Base-by-base conservation (phyloP, 1,140 invertebrate species). In the Drosophila tropicalis region DNA sequence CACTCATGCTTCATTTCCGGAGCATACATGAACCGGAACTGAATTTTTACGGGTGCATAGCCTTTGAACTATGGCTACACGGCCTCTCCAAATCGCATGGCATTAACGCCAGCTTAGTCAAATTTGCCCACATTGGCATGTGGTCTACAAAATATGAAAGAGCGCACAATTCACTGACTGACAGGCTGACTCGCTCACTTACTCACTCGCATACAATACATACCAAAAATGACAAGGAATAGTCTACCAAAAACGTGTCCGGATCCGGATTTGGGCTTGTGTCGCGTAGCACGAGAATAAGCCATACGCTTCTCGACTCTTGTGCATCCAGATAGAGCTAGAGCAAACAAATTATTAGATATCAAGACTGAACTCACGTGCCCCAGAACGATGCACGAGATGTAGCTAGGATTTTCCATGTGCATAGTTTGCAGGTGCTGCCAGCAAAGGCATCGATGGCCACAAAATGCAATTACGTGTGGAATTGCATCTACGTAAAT, bases 1-100 rank as follows among this genome's bases (percentile, higher is more conserved):
- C 56, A 72, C 56, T 67, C 70, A 73, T 60, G 70, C 70, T 79
- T 69, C 70, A 72, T 73, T 77, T 77, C 70, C 77, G 66, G 74
- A 40, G 64, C 57, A 61, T 72, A 40, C 62, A 65, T 72, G 70
- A 72, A 68, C 47, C 74, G 77, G 77, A 79, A 73, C 74, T 77
- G 36, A 60, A 70, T 62, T 76, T 70, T 57, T 62, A 72, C 54
- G 70, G 39, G 54, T 68, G 51, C 72, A 63, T 70, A 63, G 44
- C 40, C 57, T 67, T 69, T 72, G 62, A 67, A 70, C 56, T 62
- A 69, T 69, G 62, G 39, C 10, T 39, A 41, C 54, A 25, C 19
- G 15, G 13, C 7, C 12, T 10, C 19, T 32, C 32, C 39, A 56
- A 32, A 41, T 41, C 44, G 12, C 56, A 67, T 60, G 54, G 72